A percentile compares a stretch with the other conserved stretches of the same genome.
Conservation (phyloP, 2,113 vertebrate genomes). For the Pyrgilauda ruficollis region DNA sequence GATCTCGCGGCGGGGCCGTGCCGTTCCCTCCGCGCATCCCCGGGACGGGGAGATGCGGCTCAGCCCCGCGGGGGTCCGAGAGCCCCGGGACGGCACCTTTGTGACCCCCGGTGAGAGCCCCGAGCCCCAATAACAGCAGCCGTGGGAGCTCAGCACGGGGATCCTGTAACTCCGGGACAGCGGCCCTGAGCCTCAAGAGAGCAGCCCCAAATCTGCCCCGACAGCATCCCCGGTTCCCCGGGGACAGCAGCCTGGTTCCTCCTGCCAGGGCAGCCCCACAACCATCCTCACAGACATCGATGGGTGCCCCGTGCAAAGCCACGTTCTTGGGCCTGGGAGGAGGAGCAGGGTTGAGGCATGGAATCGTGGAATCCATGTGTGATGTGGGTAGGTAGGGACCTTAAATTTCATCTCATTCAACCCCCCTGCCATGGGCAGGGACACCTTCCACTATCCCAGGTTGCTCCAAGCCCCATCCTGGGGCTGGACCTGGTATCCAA, state of each 20-base stretch:
- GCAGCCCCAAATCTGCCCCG: not conserved
- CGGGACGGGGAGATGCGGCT: accelerated
- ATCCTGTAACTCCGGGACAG: too few relatives aligned
- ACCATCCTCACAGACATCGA: accelerated
- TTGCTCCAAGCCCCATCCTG: not conserved
- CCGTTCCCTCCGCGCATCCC: not conserved
- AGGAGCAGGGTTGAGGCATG: not conserved
- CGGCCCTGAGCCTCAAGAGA: not conserved
- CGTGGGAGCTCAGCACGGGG: not conserved
- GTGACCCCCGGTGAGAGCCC: not conserved
- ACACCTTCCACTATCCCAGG: not conserved
- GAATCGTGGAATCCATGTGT: not conserved
- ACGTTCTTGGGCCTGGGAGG: not conserved
- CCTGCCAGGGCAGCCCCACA: not conserved
- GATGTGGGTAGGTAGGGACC: not conserved
- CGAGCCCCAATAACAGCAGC: not conserved
- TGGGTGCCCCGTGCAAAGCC: not conserved
- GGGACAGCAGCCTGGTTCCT: not conserved
- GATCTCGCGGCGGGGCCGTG: not conserved
- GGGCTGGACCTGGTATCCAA: not conserved
- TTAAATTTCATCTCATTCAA: not conserved
- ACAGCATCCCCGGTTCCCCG: too few relatives aligned
- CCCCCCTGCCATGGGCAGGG: not conserved
- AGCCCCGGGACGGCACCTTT: not conserved
- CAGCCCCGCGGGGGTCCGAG: not conserved